phyloP scores from a whole-genome alignment of 1,140 invertebrate species.

The Arion vulgaris region DNA sequence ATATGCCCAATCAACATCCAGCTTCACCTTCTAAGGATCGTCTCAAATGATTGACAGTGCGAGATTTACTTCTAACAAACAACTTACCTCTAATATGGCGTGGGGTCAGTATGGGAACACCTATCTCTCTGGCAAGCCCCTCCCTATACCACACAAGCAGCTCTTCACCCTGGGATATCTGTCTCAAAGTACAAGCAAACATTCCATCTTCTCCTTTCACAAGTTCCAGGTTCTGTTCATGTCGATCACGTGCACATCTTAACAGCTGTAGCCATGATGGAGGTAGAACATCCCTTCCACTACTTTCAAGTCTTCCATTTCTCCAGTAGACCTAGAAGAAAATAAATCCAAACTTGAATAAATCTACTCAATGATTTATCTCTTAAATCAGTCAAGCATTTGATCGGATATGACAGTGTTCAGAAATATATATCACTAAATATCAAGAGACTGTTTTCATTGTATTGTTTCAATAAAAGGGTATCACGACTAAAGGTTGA shows the following conservation, averaged over 20 bases:
- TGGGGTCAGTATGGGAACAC: slow-evolving; percentile 84
- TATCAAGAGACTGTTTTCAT: no score
- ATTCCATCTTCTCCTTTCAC: slow-evolving; percentile 61
- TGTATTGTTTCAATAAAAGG: no score
- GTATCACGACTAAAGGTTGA: no score
- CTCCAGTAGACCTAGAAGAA: slow-evolving; percentile 45
- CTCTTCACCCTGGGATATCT: slow-evolving; percentile 77
- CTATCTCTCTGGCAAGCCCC: slow-evolving; percentile 80
- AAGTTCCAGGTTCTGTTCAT: slow-evolving; percentile 79
- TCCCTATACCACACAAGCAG: slow-evolving; percentile 88
- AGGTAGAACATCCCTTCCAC: neutral
- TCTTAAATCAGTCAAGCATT: no score
- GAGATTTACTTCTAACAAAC: no score
- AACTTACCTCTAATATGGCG: slow-evolving; percentile 84
- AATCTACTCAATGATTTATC: no score
- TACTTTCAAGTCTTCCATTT: slow-evolving; percentile 38
- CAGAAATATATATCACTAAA: no score
- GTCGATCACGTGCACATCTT: slow-evolving; percentile 79
- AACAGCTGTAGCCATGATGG: slow-evolving; percentile 75
- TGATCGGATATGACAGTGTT: no score
- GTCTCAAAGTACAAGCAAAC: slow-evolving; percentile 65
- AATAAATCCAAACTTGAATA: no score
- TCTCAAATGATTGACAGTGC: no score
- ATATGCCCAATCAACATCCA: no score
- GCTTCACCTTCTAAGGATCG: no score